A percentile compares a stretch with the other conserved stretches of the same genome.
Evolutionary conservation across 2,797 vertebrate species (phyloP).

Genomic region (Picus viridis): DNA sequence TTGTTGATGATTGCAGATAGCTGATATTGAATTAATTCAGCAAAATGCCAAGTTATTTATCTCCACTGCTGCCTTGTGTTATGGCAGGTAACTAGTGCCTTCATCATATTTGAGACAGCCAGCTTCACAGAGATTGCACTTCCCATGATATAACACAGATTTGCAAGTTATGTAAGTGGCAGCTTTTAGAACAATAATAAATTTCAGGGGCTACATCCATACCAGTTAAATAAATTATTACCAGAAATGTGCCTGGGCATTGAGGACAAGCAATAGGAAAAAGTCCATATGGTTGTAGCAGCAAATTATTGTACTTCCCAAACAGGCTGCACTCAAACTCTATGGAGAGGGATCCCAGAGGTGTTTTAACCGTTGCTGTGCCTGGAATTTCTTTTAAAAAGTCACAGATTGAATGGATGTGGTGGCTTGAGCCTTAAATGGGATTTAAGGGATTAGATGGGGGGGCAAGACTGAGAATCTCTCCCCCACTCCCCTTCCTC

Average conservation of each 20-base stretch:
- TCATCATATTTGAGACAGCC: background rate
- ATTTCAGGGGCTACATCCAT: background rate
- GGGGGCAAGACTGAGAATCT: no score
- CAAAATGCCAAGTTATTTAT: background rate
- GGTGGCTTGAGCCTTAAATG: no score
- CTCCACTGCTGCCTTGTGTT: background rate
- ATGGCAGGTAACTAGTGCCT: background rate
- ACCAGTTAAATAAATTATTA: background rate
- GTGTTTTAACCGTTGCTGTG: background rate
- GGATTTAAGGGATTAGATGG: no score
- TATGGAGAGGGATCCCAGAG: background rate
- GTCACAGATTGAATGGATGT: background rate
- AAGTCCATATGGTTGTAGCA: rapidly evolving
- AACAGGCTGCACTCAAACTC: background rate
- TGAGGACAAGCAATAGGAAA: background rate
- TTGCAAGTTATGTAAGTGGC: background rate
- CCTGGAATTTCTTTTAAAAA: background rate
- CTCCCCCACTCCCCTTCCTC: no score
- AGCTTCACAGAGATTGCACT: background rate
- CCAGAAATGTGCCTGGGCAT: background rate
- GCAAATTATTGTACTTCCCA: background rate
- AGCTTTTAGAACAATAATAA: background rate
- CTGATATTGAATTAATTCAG: background rate
- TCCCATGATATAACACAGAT: background rate
- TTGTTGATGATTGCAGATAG: background rate